These are phyloP conservation scores for Progne subis DNA, from an alignment of 2,113 vertebrate genomes.

Conservation along the genomic window DNA sequence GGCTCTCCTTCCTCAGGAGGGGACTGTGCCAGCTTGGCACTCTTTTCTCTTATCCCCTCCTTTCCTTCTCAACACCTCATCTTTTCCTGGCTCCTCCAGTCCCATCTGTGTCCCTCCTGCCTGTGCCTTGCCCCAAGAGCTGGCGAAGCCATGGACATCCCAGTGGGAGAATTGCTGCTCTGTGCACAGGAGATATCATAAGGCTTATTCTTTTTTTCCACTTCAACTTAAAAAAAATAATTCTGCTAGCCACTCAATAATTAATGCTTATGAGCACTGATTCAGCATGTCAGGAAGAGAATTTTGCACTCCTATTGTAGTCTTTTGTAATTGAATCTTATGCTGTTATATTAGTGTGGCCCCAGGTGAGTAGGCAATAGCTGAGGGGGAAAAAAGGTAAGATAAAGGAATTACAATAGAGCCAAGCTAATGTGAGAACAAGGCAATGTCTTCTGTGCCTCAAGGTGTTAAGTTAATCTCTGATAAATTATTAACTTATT, in stretches of 20 bases:
- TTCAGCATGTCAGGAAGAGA: conserved; percentile 69
- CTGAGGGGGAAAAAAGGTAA: conserved; percentile 61
- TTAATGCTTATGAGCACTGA: conserved; percentile 71
- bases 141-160: neutral
- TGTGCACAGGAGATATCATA: neutral
- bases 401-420: conserved; percentile 78
- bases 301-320: conserved; percentile 70
- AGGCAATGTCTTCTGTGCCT: conserved; percentile 71
- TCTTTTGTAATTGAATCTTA: conserved; percentile 77
- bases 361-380: conserved; percentile 73
- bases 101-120: neutral
- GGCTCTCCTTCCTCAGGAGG: neutral
- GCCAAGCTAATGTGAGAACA: conserved; percentile 70
- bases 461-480: conserved; percentile 77
- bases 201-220: neutral
- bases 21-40: neutral
- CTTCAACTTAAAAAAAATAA: conserved; percentile 30
- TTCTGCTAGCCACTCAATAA: conserved; percentile 66
- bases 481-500: conserved; percentile 79
- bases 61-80: neutral
- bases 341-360: conserved; percentile 71
- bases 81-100: neutral
- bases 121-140: neutral
- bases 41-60: neutral
- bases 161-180: neutral